These are phyloP conservation scores for Florisuga fusca DNA, from an alignment of 2,797 vertebrate species.

Conservation along the genomic window DNA sequence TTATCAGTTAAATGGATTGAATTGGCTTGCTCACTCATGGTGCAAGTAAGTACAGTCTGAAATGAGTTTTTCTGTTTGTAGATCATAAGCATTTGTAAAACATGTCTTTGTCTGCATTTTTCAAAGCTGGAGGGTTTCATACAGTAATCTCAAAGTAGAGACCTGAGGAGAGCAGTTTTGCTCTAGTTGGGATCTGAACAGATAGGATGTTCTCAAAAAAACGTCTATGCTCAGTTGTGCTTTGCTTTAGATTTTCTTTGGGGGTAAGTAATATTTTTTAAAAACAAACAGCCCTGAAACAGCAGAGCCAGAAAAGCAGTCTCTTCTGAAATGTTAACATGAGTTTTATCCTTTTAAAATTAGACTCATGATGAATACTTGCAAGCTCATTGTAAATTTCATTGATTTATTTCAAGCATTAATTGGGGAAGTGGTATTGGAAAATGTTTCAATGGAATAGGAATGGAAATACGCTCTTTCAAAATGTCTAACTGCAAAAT, in stretches of 20 bases:
- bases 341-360: background rate
- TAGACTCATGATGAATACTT: background rate
- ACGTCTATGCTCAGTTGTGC: background rate
- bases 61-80: background rate
- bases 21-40: slow-evolving; percentile 99
- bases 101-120: background rate
- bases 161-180: background rate
- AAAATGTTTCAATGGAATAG: background rate
- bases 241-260: background rate
- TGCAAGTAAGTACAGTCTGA: slow-evolving; percentile 90
- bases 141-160: background rate
- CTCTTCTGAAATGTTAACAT: background rate
- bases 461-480: background rate
- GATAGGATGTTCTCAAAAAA: background rate
- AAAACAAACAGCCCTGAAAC: background rate
- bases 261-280: background rate
- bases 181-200: background rate
- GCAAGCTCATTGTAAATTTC: background rate
- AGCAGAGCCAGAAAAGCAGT: background rate
- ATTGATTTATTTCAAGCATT: background rate
- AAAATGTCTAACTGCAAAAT: background rate
- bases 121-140: background rate
- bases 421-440: accelerated
- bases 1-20: slow-evolving; percentile 96
- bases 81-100: background rate